A percentile compares a stretch with the other conserved stretches of the same genome.
These are phyloP conservation scores for Salvelinus sp. DNA, from an alignment of 2,113 vertebrate species.

Conservation along the genomic window DNA sequence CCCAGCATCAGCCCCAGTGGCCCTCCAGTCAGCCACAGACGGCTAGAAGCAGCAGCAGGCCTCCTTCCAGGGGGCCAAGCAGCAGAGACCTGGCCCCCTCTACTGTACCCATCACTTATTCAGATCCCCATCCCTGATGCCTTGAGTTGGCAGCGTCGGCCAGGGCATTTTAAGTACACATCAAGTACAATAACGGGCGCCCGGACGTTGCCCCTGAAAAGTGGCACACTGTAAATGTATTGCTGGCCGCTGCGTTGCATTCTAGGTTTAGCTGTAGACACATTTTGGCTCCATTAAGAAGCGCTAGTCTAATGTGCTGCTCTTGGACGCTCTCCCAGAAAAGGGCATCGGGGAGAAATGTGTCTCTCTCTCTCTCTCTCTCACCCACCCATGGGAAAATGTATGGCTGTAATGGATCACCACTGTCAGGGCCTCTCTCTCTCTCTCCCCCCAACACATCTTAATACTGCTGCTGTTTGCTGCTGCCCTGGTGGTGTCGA, in stretches of 20 bases:
- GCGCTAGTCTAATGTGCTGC: not conserved
- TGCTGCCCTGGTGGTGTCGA: too few relatives aligned
- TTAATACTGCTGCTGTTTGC: too few relatives aligned
- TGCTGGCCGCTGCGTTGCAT: not conserved
- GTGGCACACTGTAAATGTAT: not conserved
- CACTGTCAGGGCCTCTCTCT: too few relatives aligned
- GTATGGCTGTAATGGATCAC: not conserved
- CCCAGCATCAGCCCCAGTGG: too few relatives aligned
- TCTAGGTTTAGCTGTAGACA: not conserved
- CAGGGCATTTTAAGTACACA: too few relatives aligned
- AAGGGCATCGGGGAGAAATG: not conserved
- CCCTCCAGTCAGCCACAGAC: too few relatives aligned
- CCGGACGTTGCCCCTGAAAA: not conserved
- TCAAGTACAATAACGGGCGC: slow-evolving; percentile 13
- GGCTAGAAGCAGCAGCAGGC: too few relatives aligned
- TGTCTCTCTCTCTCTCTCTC: not conserved
- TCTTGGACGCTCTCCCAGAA: not conserved
- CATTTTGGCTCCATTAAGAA: not conserved
- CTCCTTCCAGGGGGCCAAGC: too few relatives aligned
- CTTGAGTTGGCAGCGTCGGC: too few relatives aligned
- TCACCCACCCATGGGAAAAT: not conserved
- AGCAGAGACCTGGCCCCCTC: too few relatives aligned
- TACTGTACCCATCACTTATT: too few relatives aligned
- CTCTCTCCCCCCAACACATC: not conserved
- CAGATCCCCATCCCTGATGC: too few relatives aligned